Conservation (phyloP, 2,797 vertebrate genomes). For the Centroberyx gerrardi region DNA sequence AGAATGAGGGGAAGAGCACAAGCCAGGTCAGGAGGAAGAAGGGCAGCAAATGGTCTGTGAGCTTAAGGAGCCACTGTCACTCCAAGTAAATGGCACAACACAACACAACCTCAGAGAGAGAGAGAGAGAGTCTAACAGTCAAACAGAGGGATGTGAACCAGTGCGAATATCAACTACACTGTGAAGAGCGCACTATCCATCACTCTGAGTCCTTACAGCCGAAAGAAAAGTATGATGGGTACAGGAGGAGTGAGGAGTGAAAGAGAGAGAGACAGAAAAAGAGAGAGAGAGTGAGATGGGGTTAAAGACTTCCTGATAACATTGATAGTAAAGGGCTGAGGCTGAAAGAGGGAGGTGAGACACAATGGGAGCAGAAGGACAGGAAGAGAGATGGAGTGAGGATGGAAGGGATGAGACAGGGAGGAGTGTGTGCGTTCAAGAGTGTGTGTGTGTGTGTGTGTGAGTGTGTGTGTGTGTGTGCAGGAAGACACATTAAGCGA, state of each 20-base stretch:
- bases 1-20: neutral
- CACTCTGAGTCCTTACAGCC: neutral
- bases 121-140: neutral
- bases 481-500: constrained; percentile 52
- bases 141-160: neutral
- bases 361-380: constrained; percentile 41
- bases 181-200: constrained; percentile 13
- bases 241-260: constrained; percentile 14
- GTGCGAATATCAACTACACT: neutral
- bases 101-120: neutral
- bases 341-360: constrained; percentile 40
- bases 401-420: constrained; percentile 27
- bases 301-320: constrained; percentile 49
- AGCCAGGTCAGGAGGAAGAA: too few species aligned
- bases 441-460: constrained; percentile 10
- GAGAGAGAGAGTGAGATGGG: constrained; percentile 27
- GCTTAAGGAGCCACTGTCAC: too few species aligned
- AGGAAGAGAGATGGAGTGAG: constrained; percentile 32
- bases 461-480: neutral
- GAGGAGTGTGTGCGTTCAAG: neutral
- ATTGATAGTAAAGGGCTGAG: constrained; percentile 7
- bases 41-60: too few species aligned
- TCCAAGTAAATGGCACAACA: neutral
- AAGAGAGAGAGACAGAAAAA: constrained; percentile 14
- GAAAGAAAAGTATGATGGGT: constrained; percentile 39